Evolutionary conservation across 1,140 invertebrate genomes (phyloP).

Genomic region (Apocrypta bakeri): DNA sequence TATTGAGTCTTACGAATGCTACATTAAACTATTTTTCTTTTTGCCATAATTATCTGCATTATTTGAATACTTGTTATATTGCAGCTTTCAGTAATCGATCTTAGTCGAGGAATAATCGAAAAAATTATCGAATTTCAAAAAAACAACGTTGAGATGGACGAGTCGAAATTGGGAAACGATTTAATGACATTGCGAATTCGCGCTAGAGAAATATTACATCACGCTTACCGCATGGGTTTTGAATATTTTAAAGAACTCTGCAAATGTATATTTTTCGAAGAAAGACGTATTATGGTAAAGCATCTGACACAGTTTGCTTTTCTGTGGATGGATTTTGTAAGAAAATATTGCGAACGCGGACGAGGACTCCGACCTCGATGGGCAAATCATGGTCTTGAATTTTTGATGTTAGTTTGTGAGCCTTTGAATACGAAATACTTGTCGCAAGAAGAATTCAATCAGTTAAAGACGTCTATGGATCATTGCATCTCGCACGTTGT

Average conservation of each 20-base stretch:
- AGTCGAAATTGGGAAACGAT: conserved; percentile 65
- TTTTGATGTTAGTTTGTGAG: conserved; percentile 87
- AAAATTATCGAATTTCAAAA: background rate
- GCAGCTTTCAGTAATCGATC: background rate
- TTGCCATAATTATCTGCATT: no score
- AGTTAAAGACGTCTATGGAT: conserved; percentile 82
- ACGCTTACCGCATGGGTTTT: conserved; percentile 91
- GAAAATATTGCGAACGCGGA: conserved; percentile 86
- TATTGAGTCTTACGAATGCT: background rate
- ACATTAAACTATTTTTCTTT: no score
- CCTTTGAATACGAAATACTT: conserved; percentile 85
- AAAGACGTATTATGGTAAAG: conserved; percentile 65
- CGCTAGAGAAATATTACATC: conserved; percentile 87
- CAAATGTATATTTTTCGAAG: conserved; percentile 76
- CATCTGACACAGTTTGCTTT: conserved; percentile 85
- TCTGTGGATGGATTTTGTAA: conserved; percentile 92
- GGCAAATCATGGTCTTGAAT: conserved; percentile 90
- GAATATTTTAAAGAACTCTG: conserved; percentile 91
- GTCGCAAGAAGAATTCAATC: conserved; percentile 85
- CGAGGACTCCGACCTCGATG: conserved; percentile 88
- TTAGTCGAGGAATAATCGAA: background rate
- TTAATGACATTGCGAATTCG: conserved; percentile 75
- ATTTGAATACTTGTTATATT: no score
- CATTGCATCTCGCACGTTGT: conserved; percentile 88
- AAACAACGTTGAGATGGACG: conserved; percentile 55